Evolutionary conservation across 2,888 invertebrate genomes (phyloP), one percentile per base, ranked within the genome.

Genomic region (Diogma glabrata): DNA sequence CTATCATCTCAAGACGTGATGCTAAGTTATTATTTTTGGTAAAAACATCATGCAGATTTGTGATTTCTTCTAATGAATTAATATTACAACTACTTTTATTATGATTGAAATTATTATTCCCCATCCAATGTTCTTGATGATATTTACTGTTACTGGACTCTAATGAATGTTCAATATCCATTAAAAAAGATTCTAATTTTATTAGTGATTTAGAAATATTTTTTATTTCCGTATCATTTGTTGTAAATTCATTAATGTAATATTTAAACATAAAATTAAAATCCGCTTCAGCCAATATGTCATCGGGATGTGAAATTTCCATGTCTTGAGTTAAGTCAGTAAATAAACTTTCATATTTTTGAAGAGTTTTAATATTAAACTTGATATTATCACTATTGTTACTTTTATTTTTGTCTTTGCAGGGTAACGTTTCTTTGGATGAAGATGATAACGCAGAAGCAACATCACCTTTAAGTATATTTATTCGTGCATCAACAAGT

Each of bases 401-500:
- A 26, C 28, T 40, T 22, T 40, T 33, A 17, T 10, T 50, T 22
- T 47, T n/a, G 12, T 52, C 52, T 50, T 47, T 55, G 26, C 26
- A 30, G n/a, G 16, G 26, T 19, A 30, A 30, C 19, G 23, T 24
- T 16, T 46, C 46, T 50, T 43, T 19, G 45, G 40, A 50, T 26
- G 33, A 20, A 19, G 10, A 26, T n/a, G n/a, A 30, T 46, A 16
- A 7, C 9, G 52, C 17, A 3, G 55, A 19, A 5, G 53, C 49
- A 60, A 73, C 72, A 49, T 77, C 76, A 52, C 79, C 79, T 58
- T 77, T 78, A 47, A 85, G 72, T 48, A 85, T 80, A 47, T 78
- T 75, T 59, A 87, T 80, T 60, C 85, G 76, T 51, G 87, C 84
- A 69, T 87, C 85, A 51, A 87, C 78, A 53, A 87, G 70, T 36